Base-by-base conservation (phyloP, 2,888 invertebrate species). In the Drosophila paranaensis region DNA sequence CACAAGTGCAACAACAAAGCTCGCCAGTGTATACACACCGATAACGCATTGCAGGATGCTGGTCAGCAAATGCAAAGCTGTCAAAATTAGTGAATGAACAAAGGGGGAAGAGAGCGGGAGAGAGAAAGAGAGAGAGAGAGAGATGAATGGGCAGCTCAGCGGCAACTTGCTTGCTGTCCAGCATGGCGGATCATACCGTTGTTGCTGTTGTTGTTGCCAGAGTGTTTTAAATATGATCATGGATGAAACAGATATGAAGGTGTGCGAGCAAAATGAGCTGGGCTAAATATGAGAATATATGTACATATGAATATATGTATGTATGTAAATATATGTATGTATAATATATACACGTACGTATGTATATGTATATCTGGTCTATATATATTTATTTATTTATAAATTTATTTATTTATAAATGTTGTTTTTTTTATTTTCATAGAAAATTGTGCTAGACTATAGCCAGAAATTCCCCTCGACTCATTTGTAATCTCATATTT, bases 211-310 rank as follows among this genome's bases (percentile, higher is more conserved):
- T 30, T 39, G 39, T 40, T 54, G 54, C 16, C 16, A 54, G 27
- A 39, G 25, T 39, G 20, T n/a, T 50, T 27, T 9, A n/a, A 53
- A 39, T 6, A 39, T 30, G 54, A 55, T 55, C 54, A 55, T 55
- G 30, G 2, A 27, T 13, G 30, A 55, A 54, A 20, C 20, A n/a
- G 16, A 37, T n/a, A n/a, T 35, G 30, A 20, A 48, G 46, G 39
- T 43, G 5, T 10, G 10, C 25, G 30, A 1, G 30, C 30, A 6
- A 33, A 33, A 16, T 42, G 30, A 33, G 6, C 10, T 10, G 33
- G 33, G 10, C 6, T 10, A 33, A 33, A 9, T 10, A 33, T 33
- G 33, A 33, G 33, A 33, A 10, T 33, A 10, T 10, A 33, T 33
- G 10, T 0, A 3, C n/a, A 14, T 13, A 14, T 13, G 3, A 4